Base-by-base conservation (phyloP, 2,113 vertebrate species). In the Esox niger region DNA sequence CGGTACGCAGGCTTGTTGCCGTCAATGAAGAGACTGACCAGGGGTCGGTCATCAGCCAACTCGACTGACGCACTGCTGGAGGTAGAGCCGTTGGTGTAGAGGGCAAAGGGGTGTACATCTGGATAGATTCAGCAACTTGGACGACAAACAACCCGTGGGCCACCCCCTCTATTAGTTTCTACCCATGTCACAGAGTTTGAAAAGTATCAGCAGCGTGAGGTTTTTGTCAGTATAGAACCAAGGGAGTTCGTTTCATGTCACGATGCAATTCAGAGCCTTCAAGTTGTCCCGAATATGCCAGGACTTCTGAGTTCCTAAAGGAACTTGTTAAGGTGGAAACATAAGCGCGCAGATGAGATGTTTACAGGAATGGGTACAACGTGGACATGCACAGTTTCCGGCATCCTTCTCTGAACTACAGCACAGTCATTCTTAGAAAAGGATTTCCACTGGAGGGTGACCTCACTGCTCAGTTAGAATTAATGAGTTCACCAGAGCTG, bases 251-350 rank as follows among this genome's bases (percentile, higher is more conserved):
- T 60, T 46, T 60, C 47, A 25, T 62, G 69, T 59, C 8, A 56
- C 23, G 20, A 6, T 32, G 21, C 52, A 54, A 32, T 62, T 72
- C 67, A 66, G 69, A 67, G 32, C 31, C 23, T 1, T 17, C 55
- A 21, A 25, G 58, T 59, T 6, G 59, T 32, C 64, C 33, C 32
- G 17, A 17, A 23, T 7, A 64, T 7, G 15, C 57, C 29, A 59
- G 2, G 15, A 13, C 75, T 62, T 73, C 38, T 33, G 46, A 64
- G 72, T 52, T 32, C 80, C 64, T 71, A 70, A 79, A 76, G 32
- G 33, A 20, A 13, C 0, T 23, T 81, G 79, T 69, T 77, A 87
- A 81, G 77, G 78, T 67, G 66, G 66, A 73, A 70, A 74, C 60
- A 68, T 70, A 27, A n/a, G 13, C 71, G 56, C n/a, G n/a, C 70